Conservation (phyloP, 1,140 invertebrate species). For the Gonioctena quinquepunctata region DNA sequence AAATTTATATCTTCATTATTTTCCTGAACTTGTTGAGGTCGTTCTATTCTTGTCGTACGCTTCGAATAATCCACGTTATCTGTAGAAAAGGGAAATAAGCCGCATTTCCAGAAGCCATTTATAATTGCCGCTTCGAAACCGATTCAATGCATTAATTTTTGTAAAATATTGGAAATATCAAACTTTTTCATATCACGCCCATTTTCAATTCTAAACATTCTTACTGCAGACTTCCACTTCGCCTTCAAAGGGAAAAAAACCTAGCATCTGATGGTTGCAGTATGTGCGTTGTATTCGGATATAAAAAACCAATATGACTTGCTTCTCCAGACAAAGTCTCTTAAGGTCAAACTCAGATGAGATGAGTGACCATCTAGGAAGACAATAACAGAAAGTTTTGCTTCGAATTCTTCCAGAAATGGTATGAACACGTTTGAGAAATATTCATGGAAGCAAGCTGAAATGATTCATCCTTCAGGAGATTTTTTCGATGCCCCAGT, state of each 20-base stretch:
- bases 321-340: background rate
- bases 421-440: background rate
- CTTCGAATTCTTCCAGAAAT: background rate
- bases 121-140: background rate
- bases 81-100: background rate
- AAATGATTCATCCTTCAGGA: conserved; percentile 44
- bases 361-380: background rate
- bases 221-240: background rate
- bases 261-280: background rate
- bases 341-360: background rate
- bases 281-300: background rate
- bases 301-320: background rate
- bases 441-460: background rate
- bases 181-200: background rate
- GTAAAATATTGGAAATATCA: background rate
- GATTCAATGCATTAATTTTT: background rate
- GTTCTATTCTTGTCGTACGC: background rate
- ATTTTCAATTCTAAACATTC: background rate
- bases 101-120: background rate
- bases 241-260: background rate
- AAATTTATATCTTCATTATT: background rate
- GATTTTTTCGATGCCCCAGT: conserved; percentile 34
- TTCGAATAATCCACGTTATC: conserved; percentile 18
- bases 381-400: background rate
- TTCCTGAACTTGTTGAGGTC: background rate